Conservation (phyloP, 2,888 invertebrate species). For the Hyposoter didymator region DNA sequence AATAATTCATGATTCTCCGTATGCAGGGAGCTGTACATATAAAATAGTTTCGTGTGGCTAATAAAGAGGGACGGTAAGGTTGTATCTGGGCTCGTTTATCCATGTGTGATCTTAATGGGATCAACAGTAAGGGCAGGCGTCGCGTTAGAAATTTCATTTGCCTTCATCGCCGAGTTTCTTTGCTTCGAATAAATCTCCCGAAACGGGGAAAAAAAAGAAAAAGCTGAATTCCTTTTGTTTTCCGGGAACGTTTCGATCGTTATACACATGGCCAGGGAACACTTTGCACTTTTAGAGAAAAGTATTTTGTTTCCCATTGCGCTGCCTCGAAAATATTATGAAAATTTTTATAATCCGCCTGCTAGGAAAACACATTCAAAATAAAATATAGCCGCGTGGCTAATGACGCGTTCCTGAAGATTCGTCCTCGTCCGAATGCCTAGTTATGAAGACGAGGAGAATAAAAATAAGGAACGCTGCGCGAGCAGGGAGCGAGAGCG, state of each 20-base stretch:
- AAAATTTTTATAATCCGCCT: neutral
- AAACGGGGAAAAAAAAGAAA: neutral
- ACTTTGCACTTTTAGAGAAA: neutral
- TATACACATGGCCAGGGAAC: neutral
- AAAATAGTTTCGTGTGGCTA: conserved; percentile 13
- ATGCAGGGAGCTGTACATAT: neutral
- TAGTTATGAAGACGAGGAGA: neutral
- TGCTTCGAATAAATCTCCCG: neutral
- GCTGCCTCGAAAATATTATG: neutral
- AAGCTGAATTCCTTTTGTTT: neutral
- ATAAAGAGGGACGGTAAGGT: conserved; percentile 30
- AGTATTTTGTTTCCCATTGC: neutral
- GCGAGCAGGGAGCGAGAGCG: conserved; percentile 1
- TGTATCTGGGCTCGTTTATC: conserved; percentile 28
- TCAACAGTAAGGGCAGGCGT: conserved; percentile 26
- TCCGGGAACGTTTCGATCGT: neutral
- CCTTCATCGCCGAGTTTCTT: conserved; percentile 8
- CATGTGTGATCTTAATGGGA: conserved; percentile 35
- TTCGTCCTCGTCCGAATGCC: conserved; percentile 6
- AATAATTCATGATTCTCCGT: neutral
- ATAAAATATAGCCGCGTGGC: too few species aligned
- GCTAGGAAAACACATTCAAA: neutral
- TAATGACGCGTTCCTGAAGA: neutral
- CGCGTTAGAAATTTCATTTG: conserved; percentile 9
- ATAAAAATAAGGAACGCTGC: neutral